Percentiles rank a stretch among this genome's conserved stretches.
Evolutionary conservation across 2,113 vertebrate species (phyloP).

Genomic region (Benthochromis sp.): DNA sequence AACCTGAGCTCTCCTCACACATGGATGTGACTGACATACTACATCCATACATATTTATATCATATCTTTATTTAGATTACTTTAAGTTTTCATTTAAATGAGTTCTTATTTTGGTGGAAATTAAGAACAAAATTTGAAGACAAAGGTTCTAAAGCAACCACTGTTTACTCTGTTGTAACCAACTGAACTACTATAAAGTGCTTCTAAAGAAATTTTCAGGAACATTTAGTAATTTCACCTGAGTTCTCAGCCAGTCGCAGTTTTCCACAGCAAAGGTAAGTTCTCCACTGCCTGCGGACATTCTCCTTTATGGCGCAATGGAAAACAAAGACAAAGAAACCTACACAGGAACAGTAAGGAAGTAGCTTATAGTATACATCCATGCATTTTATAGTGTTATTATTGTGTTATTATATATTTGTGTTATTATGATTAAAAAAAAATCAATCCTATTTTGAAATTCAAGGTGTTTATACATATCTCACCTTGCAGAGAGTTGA

Average conservation of each 20-base stretch:
- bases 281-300: constrained; percentile 89
- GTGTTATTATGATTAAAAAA: neutral
- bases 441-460: neutral
- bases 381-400: neutral
- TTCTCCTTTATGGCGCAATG: constrained; percentile 92
- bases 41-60: neutral
- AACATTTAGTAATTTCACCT: constrained; percentile 53
- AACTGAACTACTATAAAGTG: neutral
- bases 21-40: neutral
- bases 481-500: constrained; percentile 92
- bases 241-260: constrained; percentile 86
- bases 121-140: neutral
- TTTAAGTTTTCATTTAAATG: neutral
- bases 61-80: neutral
- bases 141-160: neutral
- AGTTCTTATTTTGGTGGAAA: neutral
- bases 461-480: neutral
- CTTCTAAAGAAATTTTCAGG: rapidly evolving
- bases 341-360: constrained; percentile 56
- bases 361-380: neutral
- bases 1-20: neutral
- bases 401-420: neutral
- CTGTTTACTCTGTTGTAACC: neutral
- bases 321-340: constrained; percentile 93
- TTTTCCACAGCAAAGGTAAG: constrained; percentile 88